phyloP scores from a whole-genome alignment of 2,888 invertebrate species.

The Temnothorax unifasciatus region DNA sequence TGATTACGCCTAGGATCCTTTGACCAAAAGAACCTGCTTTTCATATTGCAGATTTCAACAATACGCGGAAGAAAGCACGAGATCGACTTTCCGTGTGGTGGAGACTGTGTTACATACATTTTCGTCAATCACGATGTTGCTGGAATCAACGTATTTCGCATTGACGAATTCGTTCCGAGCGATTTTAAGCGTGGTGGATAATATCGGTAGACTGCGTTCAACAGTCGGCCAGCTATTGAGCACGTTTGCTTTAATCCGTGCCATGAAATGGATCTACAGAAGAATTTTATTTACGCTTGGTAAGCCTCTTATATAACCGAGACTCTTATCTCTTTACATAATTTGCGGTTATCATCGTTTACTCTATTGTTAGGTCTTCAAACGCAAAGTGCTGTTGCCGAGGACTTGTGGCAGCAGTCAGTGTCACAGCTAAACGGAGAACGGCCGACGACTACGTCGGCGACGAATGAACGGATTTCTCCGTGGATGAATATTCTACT shows the following conservation, averaged over 20 bases:
- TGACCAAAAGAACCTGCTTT: background rate
- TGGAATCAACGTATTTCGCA: constrained; percentile 98
- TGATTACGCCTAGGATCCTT: background rate
- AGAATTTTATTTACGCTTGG: constrained; percentile 91
- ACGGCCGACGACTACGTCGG: background rate
- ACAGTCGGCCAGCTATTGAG: constrained; percentile 96
- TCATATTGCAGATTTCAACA: constrained; percentile 90
- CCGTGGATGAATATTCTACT: constrained; percentile 97
- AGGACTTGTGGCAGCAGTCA: constrained; percentile 84
- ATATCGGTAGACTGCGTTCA: constrained; percentile 94
- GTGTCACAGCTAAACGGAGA: constrained; percentile 83
- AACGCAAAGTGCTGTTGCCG: constrained; percentile 80
- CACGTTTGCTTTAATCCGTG: constrained; percentile 93
- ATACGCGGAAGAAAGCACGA: constrained; percentile 95
- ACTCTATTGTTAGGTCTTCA: constrained; percentile 72
- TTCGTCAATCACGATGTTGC: constrained; percentile 97
- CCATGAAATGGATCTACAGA: constrained; percentile 93
- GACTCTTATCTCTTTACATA: background rate
- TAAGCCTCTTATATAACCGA: constrained; percentile 73
- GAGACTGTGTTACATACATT: constrained; percentile 97
- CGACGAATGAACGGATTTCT: constrained; percentile 86
- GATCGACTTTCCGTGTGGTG: constrained; percentile 97
- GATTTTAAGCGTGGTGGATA: constrained; percentile 98
- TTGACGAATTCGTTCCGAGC: constrained; percentile 98
- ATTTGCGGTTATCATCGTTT: background rate